phyloP scores from a whole-genome alignment of 2,113 vertebrate species.

The Pyxicephalus adspersus region DNA sequence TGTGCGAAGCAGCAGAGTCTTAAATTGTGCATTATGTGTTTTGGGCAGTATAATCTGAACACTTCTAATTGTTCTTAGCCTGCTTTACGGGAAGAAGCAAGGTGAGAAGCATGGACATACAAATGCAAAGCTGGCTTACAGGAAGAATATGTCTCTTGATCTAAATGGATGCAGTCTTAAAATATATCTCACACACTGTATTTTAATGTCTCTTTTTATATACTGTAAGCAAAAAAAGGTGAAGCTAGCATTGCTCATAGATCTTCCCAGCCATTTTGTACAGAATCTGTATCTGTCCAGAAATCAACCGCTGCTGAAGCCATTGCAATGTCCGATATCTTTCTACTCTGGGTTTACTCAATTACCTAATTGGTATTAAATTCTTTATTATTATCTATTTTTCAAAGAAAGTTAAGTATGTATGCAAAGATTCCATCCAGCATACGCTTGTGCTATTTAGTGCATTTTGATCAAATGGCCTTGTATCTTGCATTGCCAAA shows the following conservation, averaged over 20 bases:
- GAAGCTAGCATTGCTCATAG: conserved; percentile 17
- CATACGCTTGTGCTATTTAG: too few relatives aligned
- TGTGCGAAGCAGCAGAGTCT: background rate
- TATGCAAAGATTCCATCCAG: too few relatives aligned
- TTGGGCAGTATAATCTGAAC: background rate
- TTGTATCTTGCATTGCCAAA: too few relatives aligned
- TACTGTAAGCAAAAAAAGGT: conserved; percentile 16
- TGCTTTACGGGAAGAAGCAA: conserved; percentile 40
- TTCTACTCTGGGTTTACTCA: too few relatives aligned
- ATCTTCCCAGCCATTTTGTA: background rate
- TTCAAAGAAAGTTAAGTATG: too few relatives aligned
- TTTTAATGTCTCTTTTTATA: conserved; percentile 23
- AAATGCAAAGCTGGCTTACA: conserved; percentile 38
- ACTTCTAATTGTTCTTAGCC: background rate
- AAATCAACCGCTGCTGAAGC: background rate
- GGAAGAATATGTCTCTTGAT: conserved; percentile 35
- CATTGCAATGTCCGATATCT: background rate
- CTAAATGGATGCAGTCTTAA: conserved; percentile 31
- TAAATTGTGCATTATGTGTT: background rate
- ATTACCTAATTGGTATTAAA: too few relatives aligned
- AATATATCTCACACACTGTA: background rate
- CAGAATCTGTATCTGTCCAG: background rate
- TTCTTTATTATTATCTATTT: too few relatives aligned
- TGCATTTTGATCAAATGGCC: too few relatives aligned
- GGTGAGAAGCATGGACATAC: background rate